These are phyloP conservation scores for Dromas ardeola DNA, from an alignment of 2,113 vertebrate species.

Conservation along the genomic window DNA sequence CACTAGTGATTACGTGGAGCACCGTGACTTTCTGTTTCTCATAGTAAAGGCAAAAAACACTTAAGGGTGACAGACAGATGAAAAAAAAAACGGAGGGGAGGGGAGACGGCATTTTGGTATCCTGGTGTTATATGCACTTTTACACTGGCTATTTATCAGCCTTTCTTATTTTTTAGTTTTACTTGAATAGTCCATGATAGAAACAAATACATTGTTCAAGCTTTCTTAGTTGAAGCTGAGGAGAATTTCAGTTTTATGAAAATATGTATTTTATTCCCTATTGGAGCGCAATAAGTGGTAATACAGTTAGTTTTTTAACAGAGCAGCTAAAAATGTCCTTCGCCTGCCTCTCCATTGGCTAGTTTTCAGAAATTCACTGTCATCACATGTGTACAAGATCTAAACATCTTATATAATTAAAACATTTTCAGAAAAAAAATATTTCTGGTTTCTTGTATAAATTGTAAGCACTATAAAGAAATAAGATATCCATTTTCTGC, in stretches of 20 bases:
- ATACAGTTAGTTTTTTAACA: not conserved
- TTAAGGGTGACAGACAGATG: not conserved
- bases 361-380: slow-evolving; percentile 13
- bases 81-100: not conserved
- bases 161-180: not conserved
- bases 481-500: not conserved
- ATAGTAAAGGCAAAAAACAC: not conserved
- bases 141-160: not conserved
- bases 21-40: not conserved
- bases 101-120: not conserved
- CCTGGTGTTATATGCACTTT: not conserved
- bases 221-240: not conserved
- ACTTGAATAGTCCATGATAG: not conserved
- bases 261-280: not conserved
- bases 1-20: not conserved
- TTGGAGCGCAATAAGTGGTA: not conserved
- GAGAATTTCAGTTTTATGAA: not conserved
- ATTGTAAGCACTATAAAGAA: not conserved
- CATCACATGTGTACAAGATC: not conserved
- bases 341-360: not conserved
- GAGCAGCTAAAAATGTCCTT: not conserved
- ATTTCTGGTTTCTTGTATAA: not conserved
- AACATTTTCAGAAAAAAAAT: not conserved
- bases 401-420: slow-evolving; percentile 22
- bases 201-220: not conserved